Evolutionary conservation across 2,797 vertebrate species (phyloP).

Genomic region (Anguilla marmorata): DNA sequence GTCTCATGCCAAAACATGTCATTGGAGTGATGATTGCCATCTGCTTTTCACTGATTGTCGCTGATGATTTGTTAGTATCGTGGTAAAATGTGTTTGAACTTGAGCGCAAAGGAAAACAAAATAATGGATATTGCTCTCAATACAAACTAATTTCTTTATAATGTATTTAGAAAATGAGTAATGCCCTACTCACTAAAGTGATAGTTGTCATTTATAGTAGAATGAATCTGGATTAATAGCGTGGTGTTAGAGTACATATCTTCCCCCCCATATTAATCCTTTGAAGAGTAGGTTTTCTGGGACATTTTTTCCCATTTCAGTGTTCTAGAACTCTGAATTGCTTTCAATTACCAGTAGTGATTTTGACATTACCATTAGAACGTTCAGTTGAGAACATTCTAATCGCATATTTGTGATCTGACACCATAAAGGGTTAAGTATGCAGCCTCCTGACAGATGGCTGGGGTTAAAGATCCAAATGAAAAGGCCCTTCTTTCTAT

Average conservation of each 20-base stretch:
- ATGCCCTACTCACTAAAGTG: background rate
- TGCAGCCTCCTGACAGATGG: background rate
- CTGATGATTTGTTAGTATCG: background rate
- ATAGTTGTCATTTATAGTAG: background rate
- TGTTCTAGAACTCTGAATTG: background rate
- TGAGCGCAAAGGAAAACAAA: conserved; percentile 6
- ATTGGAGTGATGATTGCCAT: background rate
- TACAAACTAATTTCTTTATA: background rate
- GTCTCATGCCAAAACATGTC: conserved; percentile 22
- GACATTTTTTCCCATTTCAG: too few species aligned
- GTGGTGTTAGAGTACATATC: background rate
- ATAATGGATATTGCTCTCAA: background rate
- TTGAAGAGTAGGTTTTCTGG: too few species aligned
- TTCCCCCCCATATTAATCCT: background rate
- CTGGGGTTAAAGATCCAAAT: background rate
- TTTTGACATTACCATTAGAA: background rate
- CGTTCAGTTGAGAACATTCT: background rate
- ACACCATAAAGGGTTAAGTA: background rate
- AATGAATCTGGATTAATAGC: background rate
- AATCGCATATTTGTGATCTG: too few species aligned
- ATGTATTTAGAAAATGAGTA: background rate
- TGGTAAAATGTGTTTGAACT: background rate
- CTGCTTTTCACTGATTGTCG: background rate
- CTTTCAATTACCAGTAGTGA: too few species aligned
- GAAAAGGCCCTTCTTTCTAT: background rate